Conservation (phyloP, 2,797 vertebrate genomes). For the Pterois miles region DNA sequence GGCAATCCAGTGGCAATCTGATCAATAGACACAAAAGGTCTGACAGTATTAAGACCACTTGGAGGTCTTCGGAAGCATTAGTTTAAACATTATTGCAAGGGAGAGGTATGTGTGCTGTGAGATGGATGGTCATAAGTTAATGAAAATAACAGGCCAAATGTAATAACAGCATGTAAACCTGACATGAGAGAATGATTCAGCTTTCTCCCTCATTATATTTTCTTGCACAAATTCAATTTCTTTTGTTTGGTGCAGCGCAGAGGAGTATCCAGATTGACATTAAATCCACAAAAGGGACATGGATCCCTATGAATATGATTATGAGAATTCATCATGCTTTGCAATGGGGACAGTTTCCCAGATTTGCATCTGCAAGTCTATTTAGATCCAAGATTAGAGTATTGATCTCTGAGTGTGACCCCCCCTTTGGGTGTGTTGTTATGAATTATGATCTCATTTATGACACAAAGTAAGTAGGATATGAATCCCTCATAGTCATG, state of each 20-base stretch:
- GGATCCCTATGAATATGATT: slow-evolving; percentile 38
- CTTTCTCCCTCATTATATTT: slow-evolving; percentile 25
- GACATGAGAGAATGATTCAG: slow-evolving; percentile 29
- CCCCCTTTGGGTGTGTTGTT: slow-evolving; percentile 14
- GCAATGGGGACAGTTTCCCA: not conserved
- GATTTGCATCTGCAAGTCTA: slow-evolving; percentile 34
- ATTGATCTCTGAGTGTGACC: slow-evolving; percentile 34
- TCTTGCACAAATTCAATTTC: slow-evolving; percentile 20
- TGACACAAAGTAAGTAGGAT: slow-evolving; percentile 58
- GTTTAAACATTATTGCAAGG: slow-evolving; percentile 74
- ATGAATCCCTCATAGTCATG: slow-evolving; percentile 64
- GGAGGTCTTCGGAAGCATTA: slow-evolving; percentile 78
- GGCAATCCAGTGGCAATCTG: slow-evolving; percentile 36
- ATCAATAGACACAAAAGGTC: slow-evolving; percentile 48
- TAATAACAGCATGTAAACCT: slow-evolving; percentile 31
- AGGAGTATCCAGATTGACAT: slow-evolving; percentile 14
- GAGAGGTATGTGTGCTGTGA: slow-evolving; percentile 50
- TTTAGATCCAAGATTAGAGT: slow-evolving; percentile 19
- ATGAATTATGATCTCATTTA: slow-evolving; percentile 45
- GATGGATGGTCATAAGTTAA: slow-evolving; percentile 41
- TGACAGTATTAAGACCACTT: slow-evolving; percentile 67
- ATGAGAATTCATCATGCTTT: slow-evolving; percentile 31
- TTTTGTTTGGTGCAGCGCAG: slow-evolving; percentile 1
- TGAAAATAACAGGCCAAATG: slow-evolving; percentile 37
- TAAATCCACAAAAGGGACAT: slow-evolving; percentile 21